Base-by-base conservation (phyloP, 2,113 vertebrate genomes). In the Sula dactylatra region DNA sequence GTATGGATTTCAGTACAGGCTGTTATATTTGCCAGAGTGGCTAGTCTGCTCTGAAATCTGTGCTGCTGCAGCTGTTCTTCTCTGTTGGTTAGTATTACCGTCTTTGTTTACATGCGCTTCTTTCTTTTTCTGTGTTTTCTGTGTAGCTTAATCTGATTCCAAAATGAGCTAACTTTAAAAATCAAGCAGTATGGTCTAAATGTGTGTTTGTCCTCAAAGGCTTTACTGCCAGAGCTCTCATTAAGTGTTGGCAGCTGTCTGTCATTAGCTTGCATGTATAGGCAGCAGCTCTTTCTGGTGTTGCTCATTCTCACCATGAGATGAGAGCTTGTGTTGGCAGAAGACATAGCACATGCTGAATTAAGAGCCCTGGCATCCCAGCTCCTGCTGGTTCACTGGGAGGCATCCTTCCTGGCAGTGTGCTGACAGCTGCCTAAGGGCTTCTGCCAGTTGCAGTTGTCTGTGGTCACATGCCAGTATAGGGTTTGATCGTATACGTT, bases 161-260 rank as follows among this genome's bases (percentile, higher is more conserved):
- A 44, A 11, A 82, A 34, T 5, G 10, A 55, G 16, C 16, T 12
- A 54, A 66, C 52, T 67, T 84, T n/a, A 79, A 93, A 88, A 82
- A 70, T 72, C 25, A 42, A 66, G 38, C n/a, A 64, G n/a, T 15
- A 1, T 44, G 36, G 40, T 61, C 58, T 64, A 29, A 76, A 19
- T 54, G 44, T 9, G 29, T 93, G 49, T 74, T 92, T 93, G 52
- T 88, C 73, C 72, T 84, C 5, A 0, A n/a, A 61, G 81, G 36
- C 81, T 94, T 74, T 47, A 45, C 40, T 56, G 76, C 61, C 89
- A 45, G 84, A 90, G 66, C 52, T 95, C 49, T 89, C 55, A 40
- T 81, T 82, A 79, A 87, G 70, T 59, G 66, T 52, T 91, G 87
- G 44, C 91, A 93, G 65, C 89, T 95, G 86, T 69, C 79, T 88